Evolutionary conservation across 2,113 vertebrate species (phyloP), one percentile per base, ranked within the genome.

Genomic region (Chamaetylas fuelleborni): DNA sequence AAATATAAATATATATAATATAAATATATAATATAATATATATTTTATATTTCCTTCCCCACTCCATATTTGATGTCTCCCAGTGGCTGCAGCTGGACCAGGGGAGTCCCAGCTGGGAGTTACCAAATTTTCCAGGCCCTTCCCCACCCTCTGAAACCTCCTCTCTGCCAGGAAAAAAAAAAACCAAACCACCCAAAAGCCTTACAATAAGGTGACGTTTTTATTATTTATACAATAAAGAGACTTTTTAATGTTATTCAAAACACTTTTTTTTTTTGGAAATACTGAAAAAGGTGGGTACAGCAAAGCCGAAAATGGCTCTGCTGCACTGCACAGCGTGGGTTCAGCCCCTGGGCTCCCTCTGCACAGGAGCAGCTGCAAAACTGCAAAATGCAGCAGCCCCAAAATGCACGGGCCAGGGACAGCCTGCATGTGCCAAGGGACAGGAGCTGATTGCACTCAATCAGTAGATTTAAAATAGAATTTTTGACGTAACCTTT

Each of bases 191-290:
- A 92, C 87, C 40, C 31, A 0, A 81, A 43, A 40, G 22, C 84
- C 83, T 98, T 99, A 99, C 99, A 99, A 99, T 99, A 99, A 98
- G 97, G 98, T 99, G 98, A 99, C 99, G 93, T 98, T 99, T 99
- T 99, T 99, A 99, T 99, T 99, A 98, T 99, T 99, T 99, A 97
- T 99, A 99, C 99, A 99, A 99, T 99, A 99, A 97, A 97, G 97
- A 98, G 98, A 98, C 98, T 99, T 99, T 99, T 96, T 82, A 98
- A 99, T 99, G 98, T 99, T 99, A 99, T 99, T 99, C 98, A 99
- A 99, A 99, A 99, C 99, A 99, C 98, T 97, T 99, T 97, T 97
- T 99, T 71, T 83, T 77, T 61, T 60, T 40, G 45, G 78, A 99
- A 99, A 99, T 99, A 99, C 98, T 99, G 99, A 99, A 99, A 99